phyloP scores from a whole-genome alignment of 1,140 invertebrate genomes.

The Protaetia brevitarsis region DNA sequence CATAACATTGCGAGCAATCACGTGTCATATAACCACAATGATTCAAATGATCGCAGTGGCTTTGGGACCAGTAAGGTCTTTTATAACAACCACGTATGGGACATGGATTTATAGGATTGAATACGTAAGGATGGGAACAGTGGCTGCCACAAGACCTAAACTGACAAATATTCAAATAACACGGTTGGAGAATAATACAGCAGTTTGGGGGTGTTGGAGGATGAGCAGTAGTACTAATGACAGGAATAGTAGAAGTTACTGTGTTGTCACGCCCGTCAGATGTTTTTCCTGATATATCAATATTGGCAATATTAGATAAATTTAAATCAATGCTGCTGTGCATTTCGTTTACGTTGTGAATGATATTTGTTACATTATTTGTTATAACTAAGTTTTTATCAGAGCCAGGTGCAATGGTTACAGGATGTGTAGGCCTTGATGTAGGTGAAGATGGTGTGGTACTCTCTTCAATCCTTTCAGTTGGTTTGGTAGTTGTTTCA shows the following conservation, averaged over 20 bases:
- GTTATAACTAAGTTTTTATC: background rate
- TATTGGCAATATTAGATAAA: background rate
- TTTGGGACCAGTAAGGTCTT: background rate
- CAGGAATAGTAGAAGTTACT: background rate
- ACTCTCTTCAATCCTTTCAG: too few species aligned
- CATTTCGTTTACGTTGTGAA: background rate
- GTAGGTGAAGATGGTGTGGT: too few species aligned
- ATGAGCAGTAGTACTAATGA: background rate
- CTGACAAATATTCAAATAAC: background rate
- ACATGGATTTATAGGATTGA: background rate
- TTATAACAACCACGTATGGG: background rate
- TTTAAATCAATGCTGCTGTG: background rate
- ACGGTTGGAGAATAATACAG: background rate
- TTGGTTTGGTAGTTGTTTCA: too few species aligned
- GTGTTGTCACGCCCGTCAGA: too few species aligned
- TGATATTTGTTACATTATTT: background rate
- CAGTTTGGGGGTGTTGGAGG: background rate
- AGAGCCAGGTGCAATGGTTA: too few species aligned
- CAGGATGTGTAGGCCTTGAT: too few species aligned
- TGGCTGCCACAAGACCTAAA: background rate
- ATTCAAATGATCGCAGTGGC: background rate
- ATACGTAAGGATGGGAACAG: background rate
- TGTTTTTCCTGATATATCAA: background rate
- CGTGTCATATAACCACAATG: slow-evolving; percentile 1
- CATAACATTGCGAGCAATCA: slow-evolving; percentile 3